Base-by-base conservation (phyloP, 2,888 invertebrate genomes). In the Nephrocerus scutellatus region DNA sequence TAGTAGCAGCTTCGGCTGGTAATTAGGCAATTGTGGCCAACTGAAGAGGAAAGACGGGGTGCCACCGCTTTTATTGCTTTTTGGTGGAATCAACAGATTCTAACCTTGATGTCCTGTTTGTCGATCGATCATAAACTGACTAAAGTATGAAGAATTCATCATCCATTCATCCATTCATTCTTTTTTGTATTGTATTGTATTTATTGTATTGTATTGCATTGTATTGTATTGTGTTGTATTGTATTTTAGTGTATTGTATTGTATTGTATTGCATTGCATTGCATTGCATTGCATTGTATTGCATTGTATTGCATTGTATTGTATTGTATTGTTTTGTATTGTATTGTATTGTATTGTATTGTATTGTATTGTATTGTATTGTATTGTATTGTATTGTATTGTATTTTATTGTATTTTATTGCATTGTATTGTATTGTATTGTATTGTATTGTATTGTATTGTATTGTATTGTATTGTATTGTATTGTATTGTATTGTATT, bases 401-500 rank as follows among this genome's bases (percentile, higher is more conserved):
- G 24, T 21, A 34, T 34, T 34, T 14, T 13, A 34, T 34, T 34
- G 24, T 21, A 34, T 34, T 34, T 14, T 13, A 34, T 34, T 34
- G 24, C 12, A 34, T 34, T 34, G 24, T 13, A 34, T 34, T 34
- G 24, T 21, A 34, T 34, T 34, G 24, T 13, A 34, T 34, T 34
- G 24, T n/a, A 34, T 34, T 34, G 24, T 13, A 34, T 34, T 34
- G 24, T 21, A 34, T 34, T 34, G 24, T 13, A 34, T 34, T 34
- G 24, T 21, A 34, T 34, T 34, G 24, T 13, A 34, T 34, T 34
- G 24, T 21, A 34, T 34, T 34, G 24, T 13, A 34, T 34, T 34
- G 23, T 21, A 34, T 34, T 34, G 24, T 13, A 34, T 34, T 34
- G 24, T 21, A 34, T 34, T 34, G 24, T 13, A 34, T 34, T 34